These are phyloP conservation scores for Chaetops frenatus DNA, from an alignment of 2,113 vertebrate species.

Conservation along the genomic window DNA sequence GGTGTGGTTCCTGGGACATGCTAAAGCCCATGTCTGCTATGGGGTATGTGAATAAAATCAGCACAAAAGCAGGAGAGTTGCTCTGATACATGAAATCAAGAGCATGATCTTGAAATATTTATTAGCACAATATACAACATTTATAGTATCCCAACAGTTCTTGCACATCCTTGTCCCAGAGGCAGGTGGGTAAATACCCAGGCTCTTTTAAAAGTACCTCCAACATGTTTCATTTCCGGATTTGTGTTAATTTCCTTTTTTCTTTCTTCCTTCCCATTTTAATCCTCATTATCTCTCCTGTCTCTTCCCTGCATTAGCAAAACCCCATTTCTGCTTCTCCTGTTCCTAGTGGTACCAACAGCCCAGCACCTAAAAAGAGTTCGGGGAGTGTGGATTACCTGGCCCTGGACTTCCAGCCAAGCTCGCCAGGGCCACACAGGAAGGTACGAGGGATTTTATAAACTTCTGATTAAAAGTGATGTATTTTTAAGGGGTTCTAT, in stretches of 20 bases:
- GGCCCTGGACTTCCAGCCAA: conserved; percentile 93
- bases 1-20: neutral
- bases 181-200: neutral
- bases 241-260: neutral
- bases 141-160: neutral
- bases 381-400: conserved; percentile 91
- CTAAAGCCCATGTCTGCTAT: neutral
- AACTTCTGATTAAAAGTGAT: neutral
- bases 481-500: neutral
- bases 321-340: conserved; percentile 96
- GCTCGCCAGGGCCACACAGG: conserved; percentile 90
- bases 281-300: neutral
- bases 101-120: neutral
- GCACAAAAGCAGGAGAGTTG: neutral
- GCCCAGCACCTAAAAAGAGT: conserved; percentile 91
- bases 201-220: neutral
- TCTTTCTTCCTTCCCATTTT: neutral
- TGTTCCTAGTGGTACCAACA: conserved; percentile 90
- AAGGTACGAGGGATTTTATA: conserved; percentile 73
- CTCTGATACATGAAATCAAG: neutral
- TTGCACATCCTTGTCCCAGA: neutral
- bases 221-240: neutral
- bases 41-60: neutral
- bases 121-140: neutral
- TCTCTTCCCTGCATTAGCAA: conserved; percentile 77